Conservation (phyloP, 1,140 invertebrate species). For the Hyles vespertilio region DNA sequence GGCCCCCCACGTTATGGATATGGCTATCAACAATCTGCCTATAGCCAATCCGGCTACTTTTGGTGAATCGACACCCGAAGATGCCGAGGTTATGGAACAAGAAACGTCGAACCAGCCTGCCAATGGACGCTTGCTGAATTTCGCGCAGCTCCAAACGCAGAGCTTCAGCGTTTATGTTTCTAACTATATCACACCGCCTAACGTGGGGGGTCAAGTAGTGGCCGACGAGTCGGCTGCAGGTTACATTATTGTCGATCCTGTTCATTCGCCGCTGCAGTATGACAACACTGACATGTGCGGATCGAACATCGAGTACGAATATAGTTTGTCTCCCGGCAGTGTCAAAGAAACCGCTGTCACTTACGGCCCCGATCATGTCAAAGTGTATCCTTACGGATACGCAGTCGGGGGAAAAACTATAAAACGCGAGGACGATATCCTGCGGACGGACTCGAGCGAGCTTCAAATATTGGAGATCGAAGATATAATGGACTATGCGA, state of each 20-base stretch:
- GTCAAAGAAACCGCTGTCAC: slow-evolving; percentile 44
- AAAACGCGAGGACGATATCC: slow-evolving; percentile 51
- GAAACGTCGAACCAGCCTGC: slow-evolving; percentile 71
- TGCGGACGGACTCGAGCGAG: slow-evolving; percentile 50
- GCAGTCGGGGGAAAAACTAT: slow-evolving; percentile 63
- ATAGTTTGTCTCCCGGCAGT: slow-evolving; percentile 46
- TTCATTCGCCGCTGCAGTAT: slow-evolving; percentile 59
- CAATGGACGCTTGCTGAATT: slow-evolving; percentile 78
- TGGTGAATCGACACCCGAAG: slow-evolving; percentile 78
- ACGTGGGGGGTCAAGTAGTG: slow-evolving; percentile 84
- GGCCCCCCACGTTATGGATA: slow-evolving; percentile 89
- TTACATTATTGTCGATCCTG: slow-evolving; percentile 65
- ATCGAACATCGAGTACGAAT: slow-evolving; percentile 53
- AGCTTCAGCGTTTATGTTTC: slow-evolving; percentile 76
- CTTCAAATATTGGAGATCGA: slow-evolving; percentile 68
- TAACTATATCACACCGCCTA: slow-evolving; percentile 75
- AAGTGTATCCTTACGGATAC: slow-evolving; percentile 54
- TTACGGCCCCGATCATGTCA: slow-evolving; percentile 51
- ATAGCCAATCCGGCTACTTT: slow-evolving; percentile 82
- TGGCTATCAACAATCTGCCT: slow-evolving; percentile 81
- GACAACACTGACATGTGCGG: slow-evolving; percentile 54
- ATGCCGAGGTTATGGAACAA: slow-evolving; percentile 65
- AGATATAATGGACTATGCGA: slow-evolving; percentile 69
- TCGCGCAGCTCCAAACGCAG: slow-evolving; percentile 78
- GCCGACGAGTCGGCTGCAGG: slow-evolving; percentile 76